A percentile compares a stretch with the other conserved stretches of the same genome.
These are phyloP conservation scores for Premnoplex brunnescens DNA, from an alignment of 2,797 vertebrate species.

Conservation along the genomic window DNA sequence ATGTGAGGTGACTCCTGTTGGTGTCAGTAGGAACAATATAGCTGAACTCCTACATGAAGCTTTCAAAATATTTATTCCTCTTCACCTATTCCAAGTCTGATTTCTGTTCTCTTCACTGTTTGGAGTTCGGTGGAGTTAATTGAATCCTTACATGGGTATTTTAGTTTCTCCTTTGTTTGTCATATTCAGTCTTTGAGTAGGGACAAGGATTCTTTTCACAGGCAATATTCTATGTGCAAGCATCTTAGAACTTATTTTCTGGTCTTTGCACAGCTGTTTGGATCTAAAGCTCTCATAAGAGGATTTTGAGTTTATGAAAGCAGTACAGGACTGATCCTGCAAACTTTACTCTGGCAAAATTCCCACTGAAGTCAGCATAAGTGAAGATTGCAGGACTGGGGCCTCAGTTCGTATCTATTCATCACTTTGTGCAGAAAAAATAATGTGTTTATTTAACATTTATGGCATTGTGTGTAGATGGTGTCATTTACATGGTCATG, in stretches of 20 bases:
- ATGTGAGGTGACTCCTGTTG: not conserved
- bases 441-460: slow-evolving; percentile 54
- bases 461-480: slow-evolving; percentile 22
- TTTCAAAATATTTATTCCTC: slow-evolving; percentile 27
- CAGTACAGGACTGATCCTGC: not conserved
- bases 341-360: slow-evolving; percentile 21
- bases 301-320: slow-evolving; percentile 54
- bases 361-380: not conserved
- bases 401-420: slow-evolving; percentile 16
- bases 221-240: not conserved
- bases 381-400: not conserved
- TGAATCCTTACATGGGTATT: not conserved
- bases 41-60: not conserved
- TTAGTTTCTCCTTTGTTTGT: not conserved
- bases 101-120: slow-evolving; percentile 16
- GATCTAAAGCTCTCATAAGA: not conserved
- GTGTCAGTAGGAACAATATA: not conserved
- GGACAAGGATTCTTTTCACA: not conserved
- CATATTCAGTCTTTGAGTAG: not conserved
- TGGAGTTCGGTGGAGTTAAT: not conserved
- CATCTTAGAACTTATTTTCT: slow-evolving; percentile 8
- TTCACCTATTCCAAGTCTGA: not conserved
- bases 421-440: slow-evolving; percentile 20
- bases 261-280: not conserved
- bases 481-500: slow-evolving; percentile 67